A percentile compares a stretch with the other conserved stretches of the same genome.
Conservation (phyloP, 2,888 invertebrate genomes). For the Eledone cirrhosa region DNA sequence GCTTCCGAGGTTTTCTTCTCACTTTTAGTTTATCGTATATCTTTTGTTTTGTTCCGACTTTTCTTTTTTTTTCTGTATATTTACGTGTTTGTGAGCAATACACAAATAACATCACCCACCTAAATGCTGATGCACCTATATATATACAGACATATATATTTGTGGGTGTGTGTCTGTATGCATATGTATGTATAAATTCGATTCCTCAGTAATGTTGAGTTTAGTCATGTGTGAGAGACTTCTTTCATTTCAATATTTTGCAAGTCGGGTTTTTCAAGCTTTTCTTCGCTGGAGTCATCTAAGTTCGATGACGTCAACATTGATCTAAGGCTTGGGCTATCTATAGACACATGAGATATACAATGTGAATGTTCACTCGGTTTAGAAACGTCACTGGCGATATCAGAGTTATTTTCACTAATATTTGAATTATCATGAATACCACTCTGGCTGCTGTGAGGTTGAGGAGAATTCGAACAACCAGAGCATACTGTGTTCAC, state of each 20-base stretch:
- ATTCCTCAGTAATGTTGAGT: not conserved
- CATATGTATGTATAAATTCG: not conserved
- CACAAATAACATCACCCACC: not conserved
- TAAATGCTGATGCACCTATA: not conserved
- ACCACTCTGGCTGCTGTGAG: not conserved
- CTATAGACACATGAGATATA: constrained; percentile 11
- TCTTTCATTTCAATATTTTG: constrained; percentile 29
- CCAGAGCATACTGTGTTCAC: constrained; percentile 21
- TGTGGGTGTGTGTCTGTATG: no score
- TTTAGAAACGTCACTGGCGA: constrained; percentile 8
- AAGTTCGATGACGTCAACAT: constrained; percentile 5
- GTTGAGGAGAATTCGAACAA: constrained; percentile 11
- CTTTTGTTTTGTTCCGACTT: no score
- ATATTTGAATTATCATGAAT: not conserved
- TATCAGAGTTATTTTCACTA: constrained; percentile 3
- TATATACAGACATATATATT: no score
- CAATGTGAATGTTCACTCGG: not conserved
- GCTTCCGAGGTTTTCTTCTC: no score
- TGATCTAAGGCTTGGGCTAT: constrained; percentile 8
- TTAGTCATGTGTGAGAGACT: constrained; percentile 21
- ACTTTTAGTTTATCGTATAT: no score
- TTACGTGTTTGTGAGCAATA: not conserved
- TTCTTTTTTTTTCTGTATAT: no score
- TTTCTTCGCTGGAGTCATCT: not conserved
- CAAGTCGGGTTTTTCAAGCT: not conserved